Evolutionary conservation across 2,888 invertebrate genomes (phyloP).

Genomic region (Cantharis rufa): DNA sequence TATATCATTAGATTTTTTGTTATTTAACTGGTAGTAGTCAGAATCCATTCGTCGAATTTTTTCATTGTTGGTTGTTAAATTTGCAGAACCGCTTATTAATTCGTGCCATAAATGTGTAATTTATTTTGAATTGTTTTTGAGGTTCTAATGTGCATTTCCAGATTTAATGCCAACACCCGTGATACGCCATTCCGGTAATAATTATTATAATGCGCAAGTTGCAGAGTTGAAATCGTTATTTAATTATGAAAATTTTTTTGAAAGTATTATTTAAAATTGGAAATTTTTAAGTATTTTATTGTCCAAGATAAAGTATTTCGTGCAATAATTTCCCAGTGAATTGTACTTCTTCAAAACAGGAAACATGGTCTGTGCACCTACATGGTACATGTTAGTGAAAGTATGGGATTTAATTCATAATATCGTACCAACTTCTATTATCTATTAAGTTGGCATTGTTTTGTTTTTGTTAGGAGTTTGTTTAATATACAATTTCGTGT

Average conservation of each 20-base stretch:
- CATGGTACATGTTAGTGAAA: conserved; percentile 36
- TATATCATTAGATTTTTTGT: not conserved
- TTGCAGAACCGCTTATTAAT: not conserved
- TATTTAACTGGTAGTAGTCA: not conserved
- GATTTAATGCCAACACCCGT: not conserved
- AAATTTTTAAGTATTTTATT: not conserved
- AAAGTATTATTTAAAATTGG: not conserved
- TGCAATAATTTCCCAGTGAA: not conserved
- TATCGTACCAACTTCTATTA: not conserved
- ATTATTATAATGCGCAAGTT: not conserved
- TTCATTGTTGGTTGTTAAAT: not conserved
- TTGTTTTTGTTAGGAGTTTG: not conserved
- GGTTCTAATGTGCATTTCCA: not conserved
- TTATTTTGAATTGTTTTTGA: not conserved
- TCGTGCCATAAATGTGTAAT: not conserved
- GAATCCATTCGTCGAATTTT: not conserved
- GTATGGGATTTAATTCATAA: conserved; percentile 19
- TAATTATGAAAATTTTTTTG: not conserved
- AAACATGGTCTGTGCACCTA: conserved; percentile 40
- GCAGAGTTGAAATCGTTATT: not conserved
- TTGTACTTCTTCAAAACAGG: conserved; percentile 37
- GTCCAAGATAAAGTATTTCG: not conserved
- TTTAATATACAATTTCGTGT: not conserved
- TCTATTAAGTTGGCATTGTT: not conserved
- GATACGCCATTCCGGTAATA: not conserved